Conservation (phyloP, 1,140 invertebrate species). For the Centruroides sculpturatus region DNA sequence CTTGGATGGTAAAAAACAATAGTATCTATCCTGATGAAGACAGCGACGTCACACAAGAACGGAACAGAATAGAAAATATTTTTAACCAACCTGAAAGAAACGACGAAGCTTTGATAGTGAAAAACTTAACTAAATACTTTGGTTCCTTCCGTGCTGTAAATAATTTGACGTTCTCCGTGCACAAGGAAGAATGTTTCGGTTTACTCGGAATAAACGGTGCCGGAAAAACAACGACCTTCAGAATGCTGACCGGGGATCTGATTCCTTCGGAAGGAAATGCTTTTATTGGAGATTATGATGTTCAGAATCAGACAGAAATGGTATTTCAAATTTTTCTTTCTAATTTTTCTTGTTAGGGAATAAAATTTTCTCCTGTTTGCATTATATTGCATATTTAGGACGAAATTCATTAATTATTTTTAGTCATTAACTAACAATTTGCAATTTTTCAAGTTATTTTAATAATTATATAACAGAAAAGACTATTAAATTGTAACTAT, state of each 20-base stretch:
- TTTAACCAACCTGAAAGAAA: not conserved
- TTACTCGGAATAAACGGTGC: constrained; percentile 67
- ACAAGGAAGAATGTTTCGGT: constrained; percentile 68
- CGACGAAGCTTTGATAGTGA: constrained; percentile 13
- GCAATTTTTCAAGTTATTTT: too few relatives aligned
- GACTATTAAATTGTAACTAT: too few relatives aligned
- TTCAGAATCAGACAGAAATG: not conserved
- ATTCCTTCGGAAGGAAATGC: constrained; percentile 6
- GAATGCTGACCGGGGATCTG: constrained; percentile 38
- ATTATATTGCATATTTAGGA: too few relatives aligned
- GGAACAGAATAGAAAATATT: not conserved
- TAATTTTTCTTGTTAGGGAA: too few relatives aligned
- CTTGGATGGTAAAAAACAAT: too few relatives aligned
- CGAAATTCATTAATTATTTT: too few relatives aligned
- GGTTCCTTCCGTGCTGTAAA: constrained; percentile 42
- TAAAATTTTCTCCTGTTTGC: too few relatives aligned
- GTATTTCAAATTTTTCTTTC: too few relatives aligned
- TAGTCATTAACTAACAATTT: too few relatives aligned
- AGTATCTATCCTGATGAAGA: not conserved
- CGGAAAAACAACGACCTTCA: constrained; percentile 79
- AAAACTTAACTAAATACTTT: constrained; percentile 13
- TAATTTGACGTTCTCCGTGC: constrained; percentile 50
- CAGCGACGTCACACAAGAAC: constrained; percentile 3
- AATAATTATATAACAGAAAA: too few relatives aligned
- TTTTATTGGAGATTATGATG: constrained; percentile 1